Evolutionary conservation across 2,113 vertebrate genomes (phyloP).

Genomic region (Struthidea cinerea): DNA sequence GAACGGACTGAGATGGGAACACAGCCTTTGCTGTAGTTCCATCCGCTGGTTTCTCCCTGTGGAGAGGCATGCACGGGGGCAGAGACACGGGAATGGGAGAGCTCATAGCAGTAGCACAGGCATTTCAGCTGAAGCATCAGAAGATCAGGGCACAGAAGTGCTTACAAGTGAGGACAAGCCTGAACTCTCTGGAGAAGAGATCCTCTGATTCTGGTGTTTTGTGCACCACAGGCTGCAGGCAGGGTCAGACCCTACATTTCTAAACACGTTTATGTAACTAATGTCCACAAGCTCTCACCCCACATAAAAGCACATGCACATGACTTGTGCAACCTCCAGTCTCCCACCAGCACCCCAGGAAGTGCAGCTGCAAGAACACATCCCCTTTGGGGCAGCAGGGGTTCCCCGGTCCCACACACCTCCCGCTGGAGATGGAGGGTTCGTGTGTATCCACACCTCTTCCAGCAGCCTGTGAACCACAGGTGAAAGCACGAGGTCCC

Average conservation of each 20-base stretch:
- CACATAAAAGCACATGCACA: not conserved
- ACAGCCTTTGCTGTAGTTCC: not conserved
- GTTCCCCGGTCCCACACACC: not conserved
- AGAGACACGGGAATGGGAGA: not conserved
- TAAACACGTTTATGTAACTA: not conserved
- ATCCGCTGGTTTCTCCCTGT: not conserved
- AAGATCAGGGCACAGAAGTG: not conserved
- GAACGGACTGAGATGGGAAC: not conserved
- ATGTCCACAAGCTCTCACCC: not conserved
- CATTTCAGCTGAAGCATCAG: not conserved
- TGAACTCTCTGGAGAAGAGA: not conserved
- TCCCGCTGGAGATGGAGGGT: not conserved
- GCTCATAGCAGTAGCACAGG: not conserved
- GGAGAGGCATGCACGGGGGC: not conserved
- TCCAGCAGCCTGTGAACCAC: not conserved
- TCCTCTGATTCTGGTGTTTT: not conserved
- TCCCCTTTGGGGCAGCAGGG: not conserved
- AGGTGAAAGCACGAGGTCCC: not conserved
- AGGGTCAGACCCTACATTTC: not conserved
- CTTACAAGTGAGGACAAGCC: not conserved
- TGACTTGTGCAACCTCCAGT: not conserved
- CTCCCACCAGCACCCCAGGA: not conserved
- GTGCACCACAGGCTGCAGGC: not conserved
- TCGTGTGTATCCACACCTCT: fast-evolving
- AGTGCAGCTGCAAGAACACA: not conserved